Conservation (phyloP, 2,888 invertebrate species). For the Notocelia uddmanniana region DNA sequence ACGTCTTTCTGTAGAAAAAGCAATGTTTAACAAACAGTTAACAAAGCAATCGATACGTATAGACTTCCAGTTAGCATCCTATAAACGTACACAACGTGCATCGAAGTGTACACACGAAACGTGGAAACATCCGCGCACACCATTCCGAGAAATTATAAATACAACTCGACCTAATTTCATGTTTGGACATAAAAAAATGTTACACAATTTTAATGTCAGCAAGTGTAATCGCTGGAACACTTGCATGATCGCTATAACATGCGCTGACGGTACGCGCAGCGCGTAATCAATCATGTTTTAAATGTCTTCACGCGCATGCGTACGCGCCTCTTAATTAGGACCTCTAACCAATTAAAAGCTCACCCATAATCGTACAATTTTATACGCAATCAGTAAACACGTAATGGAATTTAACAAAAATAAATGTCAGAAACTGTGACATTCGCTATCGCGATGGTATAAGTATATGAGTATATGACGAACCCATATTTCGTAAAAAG, state of each 20-base stretch:
- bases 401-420: constrained; percentile 41
- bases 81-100: constrained; percentile 58
- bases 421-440: constrained; percentile 36
- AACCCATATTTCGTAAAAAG: constrained; percentile 41
- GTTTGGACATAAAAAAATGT: constrained; percentile 73
- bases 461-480: too few relatives aligned
- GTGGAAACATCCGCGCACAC: constrained; percentile 76
- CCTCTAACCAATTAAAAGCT: constrained; percentile 41
- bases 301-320: constrained; percentile 17
- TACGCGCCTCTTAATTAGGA: constrained; percentile 39
- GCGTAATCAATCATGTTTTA: constrained; percentile 40
- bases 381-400: constrained; percentile 26
- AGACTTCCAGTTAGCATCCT: constrained; percentile 63
- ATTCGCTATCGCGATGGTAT: constrained; percentile 43
- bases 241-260: constrained; percentile 37
- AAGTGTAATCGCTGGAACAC: constrained; percentile 60
- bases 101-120: constrained; percentile 61
- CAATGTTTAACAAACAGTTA: constrained; percentile 54
- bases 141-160: constrained; percentile 79
- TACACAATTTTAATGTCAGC: constrained; percentile 71
- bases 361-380: constrained; percentile 37
- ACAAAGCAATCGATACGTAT: constrained; percentile 68
- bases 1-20: constrained; percentile 54
- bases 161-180: constrained; percentile 77
- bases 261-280: constrained; percentile 19